Evolutionary conservation across 2,113 vertebrate species (phyloP).

Genomic region (Clinocottus analis): DNA sequence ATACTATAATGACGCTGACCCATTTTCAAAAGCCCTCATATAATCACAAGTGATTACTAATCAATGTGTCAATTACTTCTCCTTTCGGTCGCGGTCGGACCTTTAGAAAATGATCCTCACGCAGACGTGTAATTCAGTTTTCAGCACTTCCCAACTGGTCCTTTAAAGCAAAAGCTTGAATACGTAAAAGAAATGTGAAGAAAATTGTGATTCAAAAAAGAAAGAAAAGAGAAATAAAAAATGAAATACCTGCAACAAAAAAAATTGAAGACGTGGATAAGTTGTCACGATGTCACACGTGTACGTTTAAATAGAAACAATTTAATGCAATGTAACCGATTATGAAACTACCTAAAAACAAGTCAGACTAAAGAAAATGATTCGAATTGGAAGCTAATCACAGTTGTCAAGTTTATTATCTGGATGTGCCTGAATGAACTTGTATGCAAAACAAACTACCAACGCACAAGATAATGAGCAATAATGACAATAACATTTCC

Average conservation of each 20-base stretch:
- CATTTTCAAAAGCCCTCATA: slow-evolving; percentile 63
- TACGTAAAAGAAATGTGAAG: slow-evolving; percentile 1
- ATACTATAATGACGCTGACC: slow-evolving; percentile 67
- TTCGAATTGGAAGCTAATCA: neutral
- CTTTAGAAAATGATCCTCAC: slow-evolving; percentile 42
- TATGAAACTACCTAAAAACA: neutral
- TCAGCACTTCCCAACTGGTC: neutral
- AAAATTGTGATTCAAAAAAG: neutral
- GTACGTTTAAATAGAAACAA: neutral
- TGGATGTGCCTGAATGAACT: slow-evolving; percentile 1
- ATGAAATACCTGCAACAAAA: neutral
- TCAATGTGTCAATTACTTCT: slow-evolving; percentile 71
- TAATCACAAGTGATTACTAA: slow-evolving; percentile 77
- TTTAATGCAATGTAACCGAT: neutral
- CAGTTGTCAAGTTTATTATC: slow-evolving; percentile 10
- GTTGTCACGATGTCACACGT: neutral
- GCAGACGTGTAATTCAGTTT: slow-evolving; percentile 27
- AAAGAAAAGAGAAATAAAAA: neutral
- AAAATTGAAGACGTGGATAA: neutral
- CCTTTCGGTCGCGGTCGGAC: slow-evolving; percentile 35
- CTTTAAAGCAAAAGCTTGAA: slow-evolving; percentile 8
- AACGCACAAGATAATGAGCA: slow-evolving; percentile 8
- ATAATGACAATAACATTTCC: slow-evolving; percentile 1
- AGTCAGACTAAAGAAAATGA: neutral
- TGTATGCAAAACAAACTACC: slow-evolving; percentile 18